Evolutionary conservation across 2,797 vertebrate species (phyloP).

Genomic region (Melanotaenia nigrans): DNA sequence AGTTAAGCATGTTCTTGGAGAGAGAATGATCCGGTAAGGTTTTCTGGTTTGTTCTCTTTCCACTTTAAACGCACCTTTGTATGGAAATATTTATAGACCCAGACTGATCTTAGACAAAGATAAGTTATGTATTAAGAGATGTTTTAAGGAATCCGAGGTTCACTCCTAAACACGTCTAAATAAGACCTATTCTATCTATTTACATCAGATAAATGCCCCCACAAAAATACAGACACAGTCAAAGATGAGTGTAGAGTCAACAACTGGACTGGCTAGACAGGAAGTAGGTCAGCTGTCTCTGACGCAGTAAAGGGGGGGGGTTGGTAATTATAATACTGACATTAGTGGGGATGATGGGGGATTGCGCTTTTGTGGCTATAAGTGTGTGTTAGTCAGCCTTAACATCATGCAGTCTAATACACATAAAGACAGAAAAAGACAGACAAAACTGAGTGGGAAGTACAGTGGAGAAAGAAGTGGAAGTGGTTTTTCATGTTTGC

Average conservation of each 20-base stretch:
- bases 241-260: slow-evolving; percentile 58
- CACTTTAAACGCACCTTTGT: neutral
- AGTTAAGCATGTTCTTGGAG: too few species aligned
- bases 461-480: slow-evolving; percentile 47
- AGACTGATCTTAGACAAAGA: neutral
- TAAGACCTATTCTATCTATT: neutral
- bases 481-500: slow-evolving; percentile 62
- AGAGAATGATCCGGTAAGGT: too few species aligned
- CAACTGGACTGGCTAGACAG: slow-evolving; percentile 70
- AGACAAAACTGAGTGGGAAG: slow-evolving; percentile 43
- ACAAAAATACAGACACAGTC: slow-evolving; percentile 4
- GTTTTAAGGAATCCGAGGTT: neutral
- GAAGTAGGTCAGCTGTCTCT: slow-evolving; percentile 82
- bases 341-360: slow-evolving; percentile 32
- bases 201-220: neutral
- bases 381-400: slow-evolving; percentile 19
- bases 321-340: slow-evolving; percentile 40
- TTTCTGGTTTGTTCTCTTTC: too few species aligned
- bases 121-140: neutral
- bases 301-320: slow-evolving; percentile 27
- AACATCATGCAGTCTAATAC: slow-evolving; percentile 15
- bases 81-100: neutral
- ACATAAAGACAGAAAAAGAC: slow-evolving; percentile 22
- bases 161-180: neutral
- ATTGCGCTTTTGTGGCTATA: slow-evolving; percentile 31